Evolutionary conservation across 1,140 invertebrate genomes (phyloP), one percentile per base, ranked within the genome.

Genomic region (Ceratina australensis): DNA sequence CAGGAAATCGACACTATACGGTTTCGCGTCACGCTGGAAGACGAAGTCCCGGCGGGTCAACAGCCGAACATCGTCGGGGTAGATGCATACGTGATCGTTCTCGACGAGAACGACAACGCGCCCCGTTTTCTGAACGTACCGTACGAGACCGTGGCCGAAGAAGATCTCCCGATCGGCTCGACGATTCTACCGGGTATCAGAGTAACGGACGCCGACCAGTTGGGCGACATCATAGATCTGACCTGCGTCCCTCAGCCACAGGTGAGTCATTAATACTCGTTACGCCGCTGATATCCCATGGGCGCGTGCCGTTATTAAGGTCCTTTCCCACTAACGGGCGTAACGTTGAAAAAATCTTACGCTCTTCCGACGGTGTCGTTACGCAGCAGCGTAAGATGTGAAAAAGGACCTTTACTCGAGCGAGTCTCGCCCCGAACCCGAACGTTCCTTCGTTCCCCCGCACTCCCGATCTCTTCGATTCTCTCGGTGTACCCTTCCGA

Each of bases 61-160:
- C 93, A 94, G 72, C 95, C 96, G 81, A 97, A 97, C 91, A 91
- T 97, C 72, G 95, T 97, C 7, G 93, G 94, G 77, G 95, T 97
- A 24, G 95, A 96, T 8, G 95, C 97, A 22, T 95, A 95, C 60
- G 95, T 98, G 57, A 97, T 98, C 26, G 95, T 98, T 50, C 90
- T 96, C 5, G 97, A 98, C 88, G 96, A 96, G 84, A 98, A 98
- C 89, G 97, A 98, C 86, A 98, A 98, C 92, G 93, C 96, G 33
- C 97, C 97, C 7, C 93, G 94, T 72, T 98, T 98, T 72, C 90
- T 92, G 10, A 89, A 96, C 94, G 94, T 94, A 72, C 96, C 96
- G 0, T 98, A 98, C 90, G 95, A 97, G 86, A 94, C 95, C 0
- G 93, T 95, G 78, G 95, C 97, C 10, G 93, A 94, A 26, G 97